These are phyloP conservation scores for Heliconius nattereri DNA, from an alignment of 1,140 invertebrate genomes.

Conservation along the genomic window DNA sequence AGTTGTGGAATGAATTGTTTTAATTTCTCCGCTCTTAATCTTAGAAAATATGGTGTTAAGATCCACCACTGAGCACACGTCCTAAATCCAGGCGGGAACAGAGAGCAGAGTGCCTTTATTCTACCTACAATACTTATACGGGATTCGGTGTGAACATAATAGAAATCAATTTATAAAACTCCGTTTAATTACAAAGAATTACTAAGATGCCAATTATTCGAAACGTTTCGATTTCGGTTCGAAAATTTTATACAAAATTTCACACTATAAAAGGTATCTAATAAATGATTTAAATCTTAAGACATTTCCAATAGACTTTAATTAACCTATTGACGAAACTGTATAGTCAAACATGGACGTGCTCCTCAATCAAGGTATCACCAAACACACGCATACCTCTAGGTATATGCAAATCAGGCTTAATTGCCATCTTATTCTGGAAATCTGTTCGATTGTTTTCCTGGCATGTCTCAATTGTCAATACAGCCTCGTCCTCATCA, in stretches of 20 bases:
- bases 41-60: no score
- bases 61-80: no score
- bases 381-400: background rate
- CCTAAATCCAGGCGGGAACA: no score
- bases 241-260: background rate
- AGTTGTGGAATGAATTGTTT: no score
- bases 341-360: background rate
- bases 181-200: no score
- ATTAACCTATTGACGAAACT: background rate
- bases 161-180: no score
- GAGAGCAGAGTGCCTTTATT: no score
- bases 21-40: no score
- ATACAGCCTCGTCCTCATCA: background rate
- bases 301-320: background rate
- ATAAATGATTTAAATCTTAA: background rate
- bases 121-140: no score
- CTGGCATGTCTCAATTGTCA: constrained; percentile 19
- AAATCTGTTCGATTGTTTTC: constrained; percentile 20
- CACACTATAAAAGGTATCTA: background rate
- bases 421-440: constrained; percentile 14
- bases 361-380: background rate
- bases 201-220: no score
- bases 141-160: no score
- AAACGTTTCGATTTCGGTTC: no score
- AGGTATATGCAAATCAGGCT: constrained; percentile 19